Percentiles rank a stretch among this genome's conserved stretches.
phyloP scores from a whole-genome alignment of 2,888 invertebrate species.

The Synergus itoensis region DNA sequence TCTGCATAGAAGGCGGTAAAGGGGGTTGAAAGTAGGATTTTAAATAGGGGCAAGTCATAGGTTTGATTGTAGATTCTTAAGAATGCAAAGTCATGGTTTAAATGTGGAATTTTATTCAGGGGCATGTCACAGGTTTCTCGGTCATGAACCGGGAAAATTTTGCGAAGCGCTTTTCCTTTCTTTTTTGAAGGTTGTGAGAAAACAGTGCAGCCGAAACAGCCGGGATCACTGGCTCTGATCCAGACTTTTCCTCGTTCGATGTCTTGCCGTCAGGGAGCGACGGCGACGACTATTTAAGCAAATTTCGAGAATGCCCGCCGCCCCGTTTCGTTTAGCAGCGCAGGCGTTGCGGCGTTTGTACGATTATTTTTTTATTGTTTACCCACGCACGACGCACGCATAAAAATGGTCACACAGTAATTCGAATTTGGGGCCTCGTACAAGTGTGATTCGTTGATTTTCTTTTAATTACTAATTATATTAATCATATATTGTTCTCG shows the following conservation, averaged over 20 bases:
- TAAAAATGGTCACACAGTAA: slow-evolving; percentile 68
- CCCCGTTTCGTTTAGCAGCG: slow-evolving; percentile 81
- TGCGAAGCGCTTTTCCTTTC: background rate
- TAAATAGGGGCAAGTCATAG: no score
- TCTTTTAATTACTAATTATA: slow-evolving; percentile 35
- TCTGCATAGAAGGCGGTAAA: no score
- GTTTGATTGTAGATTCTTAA: no score
- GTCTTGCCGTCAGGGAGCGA: slow-evolving; percentile 80
- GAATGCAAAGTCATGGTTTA: no score
- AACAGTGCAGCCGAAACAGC: slow-evolving; percentile 54
- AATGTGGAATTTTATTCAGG: no score
- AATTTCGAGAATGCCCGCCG: slow-evolving; percentile 78
- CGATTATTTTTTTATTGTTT: slow-evolving; percentile 62
- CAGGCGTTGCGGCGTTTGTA: slow-evolving; percentile 76
- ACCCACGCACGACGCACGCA: slow-evolving; percentile 39
- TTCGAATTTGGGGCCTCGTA: slow-evolving; percentile 49
- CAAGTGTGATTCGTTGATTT: slow-evolving; percentile 41
- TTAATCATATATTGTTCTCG: slow-evolving; percentile 28
- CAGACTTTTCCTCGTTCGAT: slow-evolving; percentile 69
- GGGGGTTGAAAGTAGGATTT: no score
- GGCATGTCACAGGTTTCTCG: no score
- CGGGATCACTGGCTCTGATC: slow-evolving; percentile 69
- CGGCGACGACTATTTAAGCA: slow-evolving; percentile 81
- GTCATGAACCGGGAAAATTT: background rate
- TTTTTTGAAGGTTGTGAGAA: background rate